These are phyloP conservation scores for Spodoptera frugiperda DNA, from an alignment of 1,140 invertebrate genomes.

Conservation along the genomic window DNA sequence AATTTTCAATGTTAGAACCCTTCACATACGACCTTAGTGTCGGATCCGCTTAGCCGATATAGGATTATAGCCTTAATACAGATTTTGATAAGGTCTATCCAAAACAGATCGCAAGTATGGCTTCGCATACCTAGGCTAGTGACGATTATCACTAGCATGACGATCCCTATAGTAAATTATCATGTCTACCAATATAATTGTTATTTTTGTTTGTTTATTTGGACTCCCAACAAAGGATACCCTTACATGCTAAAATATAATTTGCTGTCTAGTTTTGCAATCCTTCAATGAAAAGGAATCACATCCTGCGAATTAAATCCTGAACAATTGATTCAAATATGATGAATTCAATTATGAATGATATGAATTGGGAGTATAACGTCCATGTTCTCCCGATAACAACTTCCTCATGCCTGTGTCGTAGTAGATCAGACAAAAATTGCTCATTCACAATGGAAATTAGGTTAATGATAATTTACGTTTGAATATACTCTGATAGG, in stretches of 20 bases:
- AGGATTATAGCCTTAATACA: neutral
- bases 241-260: too few species aligned
- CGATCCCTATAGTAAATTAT: neutral
- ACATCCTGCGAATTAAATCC: too few species aligned
- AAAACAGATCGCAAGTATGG: neutral
- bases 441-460: conserved; percentile 23
- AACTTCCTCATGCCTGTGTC: conserved; percentile 3
- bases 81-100: conserved; percentile 16
- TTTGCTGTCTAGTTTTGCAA: too few species aligned
- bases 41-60: conserved; percentile 12
- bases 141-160: neutral
- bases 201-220: too few species aligned
- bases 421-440: conserved; percentile 34
- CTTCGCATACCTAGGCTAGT: conserved; percentile 2
- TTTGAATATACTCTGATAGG: conserved; percentile 14
- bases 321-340: too few species aligned
- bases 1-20: neutral
- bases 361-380: conserved; percentile 24
- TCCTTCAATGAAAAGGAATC: too few species aligned
- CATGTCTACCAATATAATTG: conserved; percentile 12
- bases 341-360: too few species aligned
- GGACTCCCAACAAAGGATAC: too few species aligned
- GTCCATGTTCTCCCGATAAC: neutral
- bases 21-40: neutral
- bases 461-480: conserved; percentile 26